Conservation (phyloP, 2,797 vertebrate genomes). For the Adrianichthys oophorus region DNA sequence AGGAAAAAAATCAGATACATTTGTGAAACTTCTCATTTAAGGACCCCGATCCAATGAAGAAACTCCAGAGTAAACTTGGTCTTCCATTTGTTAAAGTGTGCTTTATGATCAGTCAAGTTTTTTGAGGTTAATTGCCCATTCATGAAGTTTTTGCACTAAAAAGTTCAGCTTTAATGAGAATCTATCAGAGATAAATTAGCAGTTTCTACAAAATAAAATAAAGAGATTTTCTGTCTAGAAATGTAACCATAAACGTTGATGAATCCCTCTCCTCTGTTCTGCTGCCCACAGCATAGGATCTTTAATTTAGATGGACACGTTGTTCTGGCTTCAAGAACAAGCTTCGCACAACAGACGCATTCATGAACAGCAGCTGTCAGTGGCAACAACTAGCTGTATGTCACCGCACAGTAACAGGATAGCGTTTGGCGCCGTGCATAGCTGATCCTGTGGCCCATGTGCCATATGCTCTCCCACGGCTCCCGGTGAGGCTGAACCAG, state of each 20-base stretch:
- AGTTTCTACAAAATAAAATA: too few species aligned
- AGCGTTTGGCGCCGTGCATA: conserved; percentile 15
- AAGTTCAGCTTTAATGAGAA: too few species aligned
- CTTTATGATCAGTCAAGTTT: too few species aligned
- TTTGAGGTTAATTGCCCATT: too few species aligned
- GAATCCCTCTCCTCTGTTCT: neutral
- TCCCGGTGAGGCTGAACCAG: conserved; percentile 51
- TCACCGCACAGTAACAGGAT: conserved; percentile 52
- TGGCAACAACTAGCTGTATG: conserved; percentile 34
- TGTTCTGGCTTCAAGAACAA: conserved; percentile 13
- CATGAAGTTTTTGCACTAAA: too few species aligned
- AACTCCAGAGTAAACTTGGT: too few species aligned
- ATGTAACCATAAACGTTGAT: neutral
- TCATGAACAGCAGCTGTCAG: conserved; percentile 56
- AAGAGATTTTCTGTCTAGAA: neutral
- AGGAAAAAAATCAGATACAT: too few species aligned
- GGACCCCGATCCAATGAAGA: too few species aligned
- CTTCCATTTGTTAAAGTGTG: too few species aligned
- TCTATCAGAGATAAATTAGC: too few species aligned
- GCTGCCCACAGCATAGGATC: neutral
- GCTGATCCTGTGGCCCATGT: conserved; percentile 44
- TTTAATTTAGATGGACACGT: conserved; percentile 20
- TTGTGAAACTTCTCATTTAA: too few species aligned
- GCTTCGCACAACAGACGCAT: conserved; percentile 37
- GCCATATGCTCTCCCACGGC: conserved; percentile 57